Evolutionary conservation across 92 coral and sea anemone genomes (phyloP).

Genomic region (Heliopora coerulea): DNA sequence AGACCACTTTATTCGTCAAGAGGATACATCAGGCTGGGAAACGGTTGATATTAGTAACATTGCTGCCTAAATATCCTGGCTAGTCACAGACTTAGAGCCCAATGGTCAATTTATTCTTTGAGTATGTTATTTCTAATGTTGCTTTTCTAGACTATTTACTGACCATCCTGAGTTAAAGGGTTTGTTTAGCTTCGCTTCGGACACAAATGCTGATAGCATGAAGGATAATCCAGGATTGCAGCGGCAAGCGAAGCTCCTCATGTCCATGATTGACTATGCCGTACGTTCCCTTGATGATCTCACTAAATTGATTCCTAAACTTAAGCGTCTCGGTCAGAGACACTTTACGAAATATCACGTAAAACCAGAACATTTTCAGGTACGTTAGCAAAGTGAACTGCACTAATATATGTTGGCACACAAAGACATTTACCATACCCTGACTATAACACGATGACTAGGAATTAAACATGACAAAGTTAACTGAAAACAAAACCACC

Average conservation of each 20-base stretch:
- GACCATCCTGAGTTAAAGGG: slow-evolving; percentile 28
- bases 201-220: background rate
- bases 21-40: too few species aligned
- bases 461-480: too few species aligned
- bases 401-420: too few species aligned
- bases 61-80: too few species aligned
- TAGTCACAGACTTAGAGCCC: too few species aligned
- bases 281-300: slow-evolving; percentile 29
- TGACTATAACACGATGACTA: too few species aligned
- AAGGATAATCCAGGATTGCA: background rate
- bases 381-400: too few species aligned
- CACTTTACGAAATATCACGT: slow-evolving; percentile 31
- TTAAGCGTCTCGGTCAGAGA: slow-evolving; percentile 23
- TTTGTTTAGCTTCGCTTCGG: slow-evolving; percentile 20
- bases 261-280: slow-evolving; percentile 43
- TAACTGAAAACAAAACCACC: too few species aligned
- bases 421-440: too few species aligned
- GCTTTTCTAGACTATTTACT: background rate
- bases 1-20: too few species aligned
- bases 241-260: slow-evolving; percentile 26
- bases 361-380: slow-evolving; percentile 37
- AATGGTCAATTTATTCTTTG: too few species aligned
- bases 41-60: too few species aligned
- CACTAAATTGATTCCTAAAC: slow-evolving; percentile 17
- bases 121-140: background rate